Percentiles rank a stretch among this genome's conserved stretches.
Evolutionary conservation across 2,797 vertebrate species (phyloP).

Genomic region (Lagocephalus sceleratus): DNA sequence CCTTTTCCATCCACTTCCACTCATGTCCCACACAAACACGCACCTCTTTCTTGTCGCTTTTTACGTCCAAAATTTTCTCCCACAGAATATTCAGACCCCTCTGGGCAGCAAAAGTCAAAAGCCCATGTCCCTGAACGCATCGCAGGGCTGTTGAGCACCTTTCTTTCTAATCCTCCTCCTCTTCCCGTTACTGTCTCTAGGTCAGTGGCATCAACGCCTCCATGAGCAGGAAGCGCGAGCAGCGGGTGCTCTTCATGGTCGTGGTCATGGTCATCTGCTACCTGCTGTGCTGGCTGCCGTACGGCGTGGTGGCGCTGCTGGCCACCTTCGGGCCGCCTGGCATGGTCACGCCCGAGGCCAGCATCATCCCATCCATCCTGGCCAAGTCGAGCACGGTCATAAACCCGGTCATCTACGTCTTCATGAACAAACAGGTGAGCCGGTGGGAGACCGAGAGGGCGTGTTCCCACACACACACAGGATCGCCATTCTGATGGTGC

Average conservation of each 20-base stretch:
- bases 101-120: conserved; percentile 6
- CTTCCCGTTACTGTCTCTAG: conserved; percentile 43
- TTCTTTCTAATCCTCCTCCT: not conserved
- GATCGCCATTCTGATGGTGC: not conserved
- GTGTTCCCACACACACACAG: no score
- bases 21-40: no score
- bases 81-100: not conserved
- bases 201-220: conserved; percentile 69
- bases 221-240: conserved; percentile 68
- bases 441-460: no score
- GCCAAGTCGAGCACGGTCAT: conserved; percentile 83
- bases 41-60: no score
- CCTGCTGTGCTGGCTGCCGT: conserved; percentile 84
- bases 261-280: conserved; percentile 82
- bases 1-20: no score
- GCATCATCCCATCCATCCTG: conserved; percentile 81
- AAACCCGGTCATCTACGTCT: conserved; percentile 84
- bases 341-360: conserved; percentile 74
- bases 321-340: conserved; percentile 78
- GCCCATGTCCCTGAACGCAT: conserved; percentile 7
- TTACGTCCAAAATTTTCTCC: not conserved
- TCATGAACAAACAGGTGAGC: conserved; percentile 86
- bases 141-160: not conserved
- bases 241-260: conserved; percentile 79
- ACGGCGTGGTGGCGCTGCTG: conserved; percentile 78